Base-by-base conservation (phyloP, 2,888 invertebrate species). In the Ophion slaviceki region DNA sequence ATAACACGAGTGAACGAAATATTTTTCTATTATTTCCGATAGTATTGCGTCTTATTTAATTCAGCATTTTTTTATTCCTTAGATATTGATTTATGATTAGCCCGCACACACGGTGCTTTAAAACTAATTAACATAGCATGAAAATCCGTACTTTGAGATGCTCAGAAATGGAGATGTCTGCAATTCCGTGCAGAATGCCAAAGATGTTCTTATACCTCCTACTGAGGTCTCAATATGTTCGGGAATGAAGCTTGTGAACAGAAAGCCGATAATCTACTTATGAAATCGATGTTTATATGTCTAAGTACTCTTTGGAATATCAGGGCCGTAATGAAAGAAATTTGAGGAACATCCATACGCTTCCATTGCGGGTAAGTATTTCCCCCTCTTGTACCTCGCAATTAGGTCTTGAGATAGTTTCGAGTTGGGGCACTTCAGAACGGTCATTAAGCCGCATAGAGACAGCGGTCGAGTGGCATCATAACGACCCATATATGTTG, bases 401-500 rank as follows among this genome's bases (percentile, higher is more conserved):
- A 72, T 40, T 59, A 72, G 36, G 5, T 59, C 6, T 6, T 20
- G 20, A 11, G 61, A 72, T 61, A 61, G 61, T 61, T 14, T 20
- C 2, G n/a, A 71, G 57, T 71, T n/a, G 8, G 20, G 10, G 14
- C 17, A 59, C 61, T 72, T 72, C 24, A 36, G 72, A 57, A 61
- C 36, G 72, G 36, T 61, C 20, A 75, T 62, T 24, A 75, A 20
- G 28, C 28, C 20, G 14, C n/a, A 28, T 47, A 17, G 62, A 40
- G 17, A n/a, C 47, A 28, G 17, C n/a, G 61, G n/a, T 62, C 74
- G 17, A 62, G 36, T 75, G 28, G 61, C 11, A 24, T 75, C 36
- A 24, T 62, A 75, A 47, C 45, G 47, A 64, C 32, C 24, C 36
- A 24, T 64, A n/a, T 28, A 75, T 14, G 47, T 75, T 20, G 24